Base-by-base conservation (phyloP, 2,888 invertebrate species). In the Andrena haemorrhoa region DNA sequence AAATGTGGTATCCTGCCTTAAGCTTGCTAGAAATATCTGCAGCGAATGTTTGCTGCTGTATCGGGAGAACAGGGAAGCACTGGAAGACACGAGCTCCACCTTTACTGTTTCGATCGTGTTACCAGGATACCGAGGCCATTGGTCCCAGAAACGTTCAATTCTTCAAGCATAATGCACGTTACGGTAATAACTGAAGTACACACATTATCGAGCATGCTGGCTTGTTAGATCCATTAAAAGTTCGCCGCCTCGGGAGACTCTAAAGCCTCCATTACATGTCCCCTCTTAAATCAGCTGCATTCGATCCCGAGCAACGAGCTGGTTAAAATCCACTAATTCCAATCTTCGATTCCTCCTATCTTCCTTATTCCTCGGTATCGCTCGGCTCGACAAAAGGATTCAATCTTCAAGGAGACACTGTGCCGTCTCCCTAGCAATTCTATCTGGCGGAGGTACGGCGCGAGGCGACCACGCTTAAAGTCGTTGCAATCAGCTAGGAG, bases 401-500 rank as follows among this genome's bases (percentile, higher is more conserved):
- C 47, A 58, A 73, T 64, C 31, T n/a, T n/a, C 7, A 12, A 12
- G 8, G 23, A 60, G 33, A 75, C 33, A 2, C 33, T 8, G 31
- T 8, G 16, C 31, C 23, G 41, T 16, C 41, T 41, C 41, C 56
- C 10, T 23, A 3, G 23, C 10, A 56, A 56, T 56, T 56, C 41
- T 8, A 1, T 10, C 8, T 7, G 12, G 33, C 12, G 4, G 60
- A 60, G 7, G n/a, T 8, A 23, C 6, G 8, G n/a, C 26, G 8
- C 64, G 31, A 12, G 63, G 29, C 20, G 47, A 2, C 10, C 31
- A 26, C 7, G 53, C 8, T 68, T 20, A 35, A 56, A 71, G 71
- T 41, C 66, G 70, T 58, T 20, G 82, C 66, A 60, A 63, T 68
- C 75, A 29, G 61, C 56, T 10, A 68, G 80, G 75, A 74, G 53